Conservation (phyloP, 2,113 vertebrate species). For the Pipra filicauda region DNA sequence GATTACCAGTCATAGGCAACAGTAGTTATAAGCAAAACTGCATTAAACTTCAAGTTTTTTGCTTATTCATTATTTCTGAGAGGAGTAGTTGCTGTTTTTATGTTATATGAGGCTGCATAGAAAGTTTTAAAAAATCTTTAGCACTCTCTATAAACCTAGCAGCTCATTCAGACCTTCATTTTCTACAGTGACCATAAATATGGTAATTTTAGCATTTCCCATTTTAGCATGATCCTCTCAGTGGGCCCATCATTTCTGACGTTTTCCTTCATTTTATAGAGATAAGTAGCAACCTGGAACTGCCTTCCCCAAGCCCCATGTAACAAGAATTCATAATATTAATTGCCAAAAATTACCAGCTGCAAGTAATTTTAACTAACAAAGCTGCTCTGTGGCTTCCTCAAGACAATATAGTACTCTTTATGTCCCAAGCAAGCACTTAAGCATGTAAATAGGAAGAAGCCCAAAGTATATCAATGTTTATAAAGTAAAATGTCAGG, state of each 20-base stretch:
- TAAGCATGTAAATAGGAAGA: constrained; percentile 76
- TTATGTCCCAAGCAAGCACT: constrained; percentile 70
- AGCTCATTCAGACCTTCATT: constrained; percentile 17
- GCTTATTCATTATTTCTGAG: background rate
- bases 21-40: background rate
- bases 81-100: background rate
- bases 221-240: constrained; percentile 41
- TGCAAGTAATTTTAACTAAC: constrained; percentile 77
- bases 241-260: constrained; percentile 63
- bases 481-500: constrained; percentile 71
- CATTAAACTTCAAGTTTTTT: background rate
- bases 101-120: background rate
- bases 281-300: constrained; percentile 63
- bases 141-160: constrained; percentile 32
- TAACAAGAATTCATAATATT: constrained; percentile 80
- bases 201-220: constrained; percentile 92
- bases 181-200: constrained; percentile 76
- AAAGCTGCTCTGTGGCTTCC: constrained; percentile 66
- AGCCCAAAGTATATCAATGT: constrained; percentile 69
- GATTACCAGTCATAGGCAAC: background rate
- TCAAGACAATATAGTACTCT: constrained; percentile 72
- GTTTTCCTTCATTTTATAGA: constrained; percentile 76
- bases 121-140: background rate
- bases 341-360: constrained; percentile 79
- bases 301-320: constrained; percentile 56